Evolutionary conservation across 1,140 invertebrate genomes (phyloP).

Genomic region (Pseudomyrmex cubaensis): DNA sequence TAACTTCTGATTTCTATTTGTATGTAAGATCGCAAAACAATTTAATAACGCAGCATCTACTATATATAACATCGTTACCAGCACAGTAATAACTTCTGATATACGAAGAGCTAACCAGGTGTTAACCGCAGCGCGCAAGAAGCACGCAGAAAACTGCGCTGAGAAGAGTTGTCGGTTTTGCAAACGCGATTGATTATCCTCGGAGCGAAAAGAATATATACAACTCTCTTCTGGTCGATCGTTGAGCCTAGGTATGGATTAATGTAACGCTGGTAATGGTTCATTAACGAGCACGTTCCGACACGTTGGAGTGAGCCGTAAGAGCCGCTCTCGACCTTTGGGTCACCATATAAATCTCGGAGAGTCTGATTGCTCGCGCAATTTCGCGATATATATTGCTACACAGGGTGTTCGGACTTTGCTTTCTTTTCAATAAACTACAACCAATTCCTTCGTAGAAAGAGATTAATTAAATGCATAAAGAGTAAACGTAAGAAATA

Average conservation of each 20-base stretch:
- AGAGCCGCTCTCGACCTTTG: constrained; percentile 54
- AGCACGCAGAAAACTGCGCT: constrained; percentile 11
- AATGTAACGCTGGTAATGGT: constrained; percentile 58
- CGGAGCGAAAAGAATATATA: constrained; percentile 15
- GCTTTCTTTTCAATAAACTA: no score
- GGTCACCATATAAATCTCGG: constrained; percentile 50
- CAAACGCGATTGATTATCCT: constrained; percentile 46
- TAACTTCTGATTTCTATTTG: constrained; percentile 1
- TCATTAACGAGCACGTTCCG: constrained; percentile 60
- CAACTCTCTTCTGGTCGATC: constrained; percentile 38
- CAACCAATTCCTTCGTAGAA: background rate
- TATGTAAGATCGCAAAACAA: background rate
- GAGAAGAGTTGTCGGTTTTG: constrained; percentile 40
- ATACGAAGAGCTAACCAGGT: constrained; percentile 52
- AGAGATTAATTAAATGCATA: background rate
- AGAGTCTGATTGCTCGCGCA: constrained; percentile 33
- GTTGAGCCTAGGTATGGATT: constrained; percentile 45
- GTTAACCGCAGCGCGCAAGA: constrained; percentile 48
- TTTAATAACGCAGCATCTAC: constrained; percentile 14
- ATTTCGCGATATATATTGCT: constrained; percentile 22
- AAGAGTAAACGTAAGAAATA: no score
- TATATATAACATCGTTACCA: background rate
- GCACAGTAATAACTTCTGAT: constrained; percentile 38
- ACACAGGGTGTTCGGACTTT: constrained; percentile 24
- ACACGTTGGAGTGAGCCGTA: constrained; percentile 48